Conservation (phyloP, 2,888 invertebrate species). For the Plebejus melissa region DNA sequence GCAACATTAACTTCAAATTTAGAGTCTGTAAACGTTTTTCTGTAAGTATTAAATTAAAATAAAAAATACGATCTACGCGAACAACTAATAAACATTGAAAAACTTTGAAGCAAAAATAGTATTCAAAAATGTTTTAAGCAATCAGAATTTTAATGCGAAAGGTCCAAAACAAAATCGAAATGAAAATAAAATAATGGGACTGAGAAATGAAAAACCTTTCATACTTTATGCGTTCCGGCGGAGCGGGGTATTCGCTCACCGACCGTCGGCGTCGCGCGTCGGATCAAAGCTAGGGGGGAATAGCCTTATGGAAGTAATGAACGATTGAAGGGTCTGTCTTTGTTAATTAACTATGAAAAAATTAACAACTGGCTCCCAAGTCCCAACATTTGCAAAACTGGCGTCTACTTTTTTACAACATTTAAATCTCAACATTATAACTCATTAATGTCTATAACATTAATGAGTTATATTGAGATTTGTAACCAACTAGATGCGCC, state of each 20-base stretch:
- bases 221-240: not conserved
- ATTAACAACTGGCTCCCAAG: not conserved
- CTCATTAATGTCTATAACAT: no score
- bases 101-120: not conserved
- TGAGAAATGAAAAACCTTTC: not conserved
- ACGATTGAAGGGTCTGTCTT: not conserved
- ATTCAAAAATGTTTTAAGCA: not conserved
- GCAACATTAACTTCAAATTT: not conserved
- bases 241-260: not conserved
- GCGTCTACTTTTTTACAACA: not conserved
- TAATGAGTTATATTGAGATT: no score
- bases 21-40: not conserved
- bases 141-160: not conserved
- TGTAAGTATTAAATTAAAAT: not conserved
- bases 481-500: no score
- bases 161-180: not conserved
- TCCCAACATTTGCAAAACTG: not conserved
- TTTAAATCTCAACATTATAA: no score
- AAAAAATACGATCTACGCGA: not conserved
- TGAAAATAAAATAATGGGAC: not conserved
- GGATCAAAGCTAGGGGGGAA: not conserved
- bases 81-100: not conserved
- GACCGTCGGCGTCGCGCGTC: not conserved
- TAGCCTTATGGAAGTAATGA: not conserved
- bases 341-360: not conserved